A percentile compares a stretch with the other conserved stretches of the same genome.
Conservation (phyloP, 2,113 vertebrate genomes). For the Chaetura pelagica region DNA sequence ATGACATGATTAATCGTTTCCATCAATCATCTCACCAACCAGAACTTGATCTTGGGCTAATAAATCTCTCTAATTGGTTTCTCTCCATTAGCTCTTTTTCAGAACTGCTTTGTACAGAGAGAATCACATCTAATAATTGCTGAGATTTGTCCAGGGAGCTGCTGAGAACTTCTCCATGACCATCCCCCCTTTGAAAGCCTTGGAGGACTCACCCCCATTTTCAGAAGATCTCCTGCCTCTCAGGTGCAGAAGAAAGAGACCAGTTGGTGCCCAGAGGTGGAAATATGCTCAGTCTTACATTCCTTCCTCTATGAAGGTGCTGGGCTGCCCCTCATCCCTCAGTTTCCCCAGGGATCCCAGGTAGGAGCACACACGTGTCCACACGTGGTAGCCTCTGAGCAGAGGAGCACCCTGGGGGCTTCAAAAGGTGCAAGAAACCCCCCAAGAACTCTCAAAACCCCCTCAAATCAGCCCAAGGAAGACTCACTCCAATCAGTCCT, state of each 20-base stretch:
- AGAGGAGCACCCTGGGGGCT: not conserved
- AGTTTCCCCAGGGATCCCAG: not conserved
- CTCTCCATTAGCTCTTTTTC: not conserved
- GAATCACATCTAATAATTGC: not conserved
- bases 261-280: not conserved
- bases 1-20: not conserved
- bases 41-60: not conserved
- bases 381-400: no score
- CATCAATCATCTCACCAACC: not conserved
- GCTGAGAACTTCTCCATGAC: not conserved
- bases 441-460: not conserved
- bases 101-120: not conserved
- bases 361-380: accelerated
- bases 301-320: not conserved
- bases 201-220: not conserved
- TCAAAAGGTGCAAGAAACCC: not conserved
- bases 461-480: not conserved
- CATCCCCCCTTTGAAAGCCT: not conserved
- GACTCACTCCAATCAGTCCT: not conserved
- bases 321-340: not conserved
- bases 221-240: not conserved
- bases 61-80: conserved; percentile 6
- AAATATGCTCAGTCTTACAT: not conserved
- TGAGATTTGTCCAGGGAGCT: not conserved
- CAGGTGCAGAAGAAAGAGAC: not conserved